Base-by-base conservation (phyloP, 2,797 vertebrate genomes). In the Enteromius anoplus region DNA sequence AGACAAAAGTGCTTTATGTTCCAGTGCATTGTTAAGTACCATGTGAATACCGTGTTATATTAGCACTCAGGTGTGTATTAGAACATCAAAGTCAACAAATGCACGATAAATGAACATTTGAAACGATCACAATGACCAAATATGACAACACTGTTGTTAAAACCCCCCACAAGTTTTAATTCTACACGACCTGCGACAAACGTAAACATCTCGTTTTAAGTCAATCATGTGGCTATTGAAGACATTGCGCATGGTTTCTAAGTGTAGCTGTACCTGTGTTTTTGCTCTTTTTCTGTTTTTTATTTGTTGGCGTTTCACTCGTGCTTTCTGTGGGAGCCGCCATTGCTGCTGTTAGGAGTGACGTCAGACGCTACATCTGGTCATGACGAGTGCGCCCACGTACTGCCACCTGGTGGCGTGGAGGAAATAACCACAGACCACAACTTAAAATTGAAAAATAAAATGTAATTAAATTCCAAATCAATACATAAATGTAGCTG, bases 201-300 rank as follows among this genome's bases (percentile, higher is more conserved):
- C n/a, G 8, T 60, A 23, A 49, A 34, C 37, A 77, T 1, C 4
- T 58, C 4, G 2, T 12, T 14, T 51, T 7, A 26, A 32, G 3
- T 2, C 2, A 10, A 5, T 29, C 40, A 26, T 1, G 1, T 26
- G 9, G 21, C 6, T 14, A 8, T 11, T 2, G 2, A 17, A 23
- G 2, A 49, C 11, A 29, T 2, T 1, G 2, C 60, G 15, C 19
- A 1, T 2, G 1, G 14, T 34, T 40, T 47, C 3, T 2, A 40
- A 40, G 58, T 19, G 2, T 53, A 55, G 78, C 1, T 84, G 17
- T 70, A 94, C 93, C 93, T 85, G 85, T 69, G 2, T 77, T 84
- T 79, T 87, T 88, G 11, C 49, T 69, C 37, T 62, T 85, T 79
- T 85, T 85, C 10, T 26, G 34, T 69, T 55, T 78, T 85, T 71